phyloP scores from a whole-genome alignment of 2,797 vertebrate genomes.

The Cygnus olor region DNA sequence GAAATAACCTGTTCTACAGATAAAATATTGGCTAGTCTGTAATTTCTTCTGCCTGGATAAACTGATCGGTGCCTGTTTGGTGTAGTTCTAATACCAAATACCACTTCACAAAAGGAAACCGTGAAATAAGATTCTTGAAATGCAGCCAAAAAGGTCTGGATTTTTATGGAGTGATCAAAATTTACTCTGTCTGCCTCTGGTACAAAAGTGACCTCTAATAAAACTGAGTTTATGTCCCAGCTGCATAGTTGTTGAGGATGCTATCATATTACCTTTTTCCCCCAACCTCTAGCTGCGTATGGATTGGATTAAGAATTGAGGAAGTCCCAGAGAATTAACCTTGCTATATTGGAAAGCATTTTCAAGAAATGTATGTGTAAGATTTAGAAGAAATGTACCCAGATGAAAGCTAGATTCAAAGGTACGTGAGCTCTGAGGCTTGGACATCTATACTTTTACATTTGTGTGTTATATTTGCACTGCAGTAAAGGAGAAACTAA shows the following conservation, averaged over 20 bases:
- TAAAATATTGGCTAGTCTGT: not conserved
- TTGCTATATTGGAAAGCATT: not conserved
- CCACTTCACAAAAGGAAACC: not conserved
- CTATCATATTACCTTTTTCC: not conserved
- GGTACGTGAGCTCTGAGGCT: not conserved
- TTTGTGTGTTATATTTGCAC: not conserved
- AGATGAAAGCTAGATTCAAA: not conserved
- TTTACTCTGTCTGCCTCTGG: constrained; percentile 10
- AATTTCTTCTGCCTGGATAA: not conserved
- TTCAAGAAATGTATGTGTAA: not conserved
- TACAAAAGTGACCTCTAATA: constrained; percentile 21
- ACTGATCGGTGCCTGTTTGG: not conserved
- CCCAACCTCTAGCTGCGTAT: not conserved
- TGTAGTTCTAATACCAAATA: not conserved
- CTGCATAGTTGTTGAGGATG: not conserved
- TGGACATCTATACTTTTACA: not conserved
- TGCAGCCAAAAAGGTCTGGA: not conserved
- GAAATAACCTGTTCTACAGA: not conserved
- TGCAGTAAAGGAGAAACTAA: not conserved
- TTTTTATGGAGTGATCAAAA: constrained; percentile 6
- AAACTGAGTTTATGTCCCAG: constrained; percentile 19
- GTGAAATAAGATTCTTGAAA: constrained; percentile 26
- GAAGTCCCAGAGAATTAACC: not conserved
- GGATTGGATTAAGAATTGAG: not conserved
- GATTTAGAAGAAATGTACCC: not conserved